Evolutionary conservation across 2,888 invertebrate species (phyloP), one percentile per base, ranked within the genome.

Genomic region (Saturnia pavonia): DNA sequence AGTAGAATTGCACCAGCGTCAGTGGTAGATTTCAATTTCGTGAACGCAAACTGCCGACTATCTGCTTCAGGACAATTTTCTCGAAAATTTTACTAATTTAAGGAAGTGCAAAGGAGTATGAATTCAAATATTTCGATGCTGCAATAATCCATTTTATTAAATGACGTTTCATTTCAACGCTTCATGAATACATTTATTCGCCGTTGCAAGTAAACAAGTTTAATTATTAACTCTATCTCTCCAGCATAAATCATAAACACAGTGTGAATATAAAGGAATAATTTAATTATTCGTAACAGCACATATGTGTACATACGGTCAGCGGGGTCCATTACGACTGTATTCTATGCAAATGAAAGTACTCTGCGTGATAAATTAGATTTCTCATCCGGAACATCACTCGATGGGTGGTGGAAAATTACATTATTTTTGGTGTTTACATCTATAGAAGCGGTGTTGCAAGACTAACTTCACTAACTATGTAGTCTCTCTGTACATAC

Each of bases 271-370:
- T 65, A 65, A 65, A 65, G 65, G 65, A 65, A 65, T 65, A 65
- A 65, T 65, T 65, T 65, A 65, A 42, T 54, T 54, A 57, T 57
- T 57, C 69, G 19, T 16, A 57, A 57, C 69, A 19, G 22, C 34
- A 34, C 34, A 34, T 34, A 6, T 34, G 6, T 34, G 6, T 19
- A 8, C 22, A 48, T 34, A 42, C 40, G 43, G 69, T 45, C 43
- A 63, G 42, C 34, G 63, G 16, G 19, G 3, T 43, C 60, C 51
- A 57, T 69, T 40, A 69, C 45, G 69, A 16, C 25, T 40, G 45
- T 63, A 69, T 63, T 63, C 40, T 60, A 69, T 69, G 69, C 63
- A 69, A 69, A 69, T 63, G 69, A 45, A 42, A 69, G 22, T 69
- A 14, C 40, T 69, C 60, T 43, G 34, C 6, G 43, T 57, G 69